These are phyloP conservation scores for Misgurnus anguillicaudatus DNA, from an alignment of 2,113 vertebrate genomes.

Conservation along the genomic window DNA sequence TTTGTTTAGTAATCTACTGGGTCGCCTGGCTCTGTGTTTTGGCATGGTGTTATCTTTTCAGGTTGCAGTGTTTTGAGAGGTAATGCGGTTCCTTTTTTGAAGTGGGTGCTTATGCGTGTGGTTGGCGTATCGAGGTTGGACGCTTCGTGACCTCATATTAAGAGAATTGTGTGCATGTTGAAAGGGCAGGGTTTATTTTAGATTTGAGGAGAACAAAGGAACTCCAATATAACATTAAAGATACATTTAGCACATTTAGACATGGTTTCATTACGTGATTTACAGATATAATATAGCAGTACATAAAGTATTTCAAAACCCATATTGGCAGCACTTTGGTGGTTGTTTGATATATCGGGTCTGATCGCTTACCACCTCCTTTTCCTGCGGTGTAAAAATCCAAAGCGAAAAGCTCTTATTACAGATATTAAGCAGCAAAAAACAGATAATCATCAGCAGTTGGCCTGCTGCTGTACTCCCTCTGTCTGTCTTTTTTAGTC, in stretches of 20 bases:
- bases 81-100: constrained; percentile 38
- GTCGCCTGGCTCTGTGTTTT: constrained; percentile 38
- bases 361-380: constrained; percentile 23
- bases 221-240: constrained; percentile 22
- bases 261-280: constrained; percentile 21
- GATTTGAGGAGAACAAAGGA: constrained; percentile 20
- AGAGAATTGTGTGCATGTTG: constrained; percentile 30
- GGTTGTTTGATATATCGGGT: constrained; percentile 5
- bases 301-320: constrained; percentile 8
- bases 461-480: constrained; percentile 58
- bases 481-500: constrained; percentile 58
- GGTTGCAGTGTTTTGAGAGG: constrained; percentile 36
- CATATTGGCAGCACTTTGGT: constrained; percentile 36
- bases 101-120: constrained; percentile 40
- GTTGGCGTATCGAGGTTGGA: constrained; percentile 35
- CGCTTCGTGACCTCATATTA: constrained; percentile 45
- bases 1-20: constrained; percentile 44
- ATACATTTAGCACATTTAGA: constrained; percentile 10
- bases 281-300: constrained; percentile 18
- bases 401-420: constrained; percentile 42
- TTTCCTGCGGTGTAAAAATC: constrained; percentile 35
- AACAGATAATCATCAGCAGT: constrained; percentile 48
- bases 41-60: constrained; percentile 42
- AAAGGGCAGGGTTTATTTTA: constrained; percentile 16
- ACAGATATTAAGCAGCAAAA: constrained; percentile 42